Conservation (phyloP, 2,113 vertebrate species). For the Entelurus aequoreus region DNA sequence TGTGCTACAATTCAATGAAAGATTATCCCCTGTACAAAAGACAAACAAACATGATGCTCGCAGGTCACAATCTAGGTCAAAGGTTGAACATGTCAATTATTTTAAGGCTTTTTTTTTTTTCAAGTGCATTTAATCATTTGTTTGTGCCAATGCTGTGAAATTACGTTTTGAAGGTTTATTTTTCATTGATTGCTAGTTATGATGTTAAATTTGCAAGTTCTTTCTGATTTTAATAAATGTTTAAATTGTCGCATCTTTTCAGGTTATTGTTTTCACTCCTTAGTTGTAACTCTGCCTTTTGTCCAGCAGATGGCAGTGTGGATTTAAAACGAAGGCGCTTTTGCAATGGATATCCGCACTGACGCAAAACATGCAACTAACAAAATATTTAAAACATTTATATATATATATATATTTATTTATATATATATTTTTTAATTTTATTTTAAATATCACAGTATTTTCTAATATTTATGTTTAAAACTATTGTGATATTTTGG, state of each 20-base stretch:
- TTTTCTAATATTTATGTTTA: no score
- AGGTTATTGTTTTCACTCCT: background rate
- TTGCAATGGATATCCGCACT: background rate
- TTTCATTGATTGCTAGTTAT: background rate
- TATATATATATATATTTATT: no score
- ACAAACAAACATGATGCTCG: conserved; percentile 7
- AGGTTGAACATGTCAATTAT: conserved; percentile 8
- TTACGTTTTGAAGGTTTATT: background rate
- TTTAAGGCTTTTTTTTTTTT: background rate
- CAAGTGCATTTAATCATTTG: conserved; percentile 5
- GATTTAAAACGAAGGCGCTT: conserved; percentile 5
- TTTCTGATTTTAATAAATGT: conserved; percentile 40
- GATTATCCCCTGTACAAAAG: conserved; percentile 34
- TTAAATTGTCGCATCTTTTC: conserved; percentile 8
- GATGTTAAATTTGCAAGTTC: conserved; percentile 6
- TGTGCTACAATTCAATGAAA: conserved; percentile 22
- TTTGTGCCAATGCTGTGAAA: conserved; percentile 36
- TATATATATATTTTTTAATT: no score
- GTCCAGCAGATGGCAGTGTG: conserved; percentile 42
- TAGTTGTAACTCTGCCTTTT: conserved; percentile 28
- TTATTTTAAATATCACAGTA: no score
- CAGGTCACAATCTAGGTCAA: conserved; percentile 12
- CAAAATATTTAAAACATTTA: no score
- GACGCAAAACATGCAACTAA: background rate
- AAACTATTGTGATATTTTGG: no score